Conservation (phyloP, 2,888 invertebrate genomes). For the Sesia bembeciformis region DNA sequence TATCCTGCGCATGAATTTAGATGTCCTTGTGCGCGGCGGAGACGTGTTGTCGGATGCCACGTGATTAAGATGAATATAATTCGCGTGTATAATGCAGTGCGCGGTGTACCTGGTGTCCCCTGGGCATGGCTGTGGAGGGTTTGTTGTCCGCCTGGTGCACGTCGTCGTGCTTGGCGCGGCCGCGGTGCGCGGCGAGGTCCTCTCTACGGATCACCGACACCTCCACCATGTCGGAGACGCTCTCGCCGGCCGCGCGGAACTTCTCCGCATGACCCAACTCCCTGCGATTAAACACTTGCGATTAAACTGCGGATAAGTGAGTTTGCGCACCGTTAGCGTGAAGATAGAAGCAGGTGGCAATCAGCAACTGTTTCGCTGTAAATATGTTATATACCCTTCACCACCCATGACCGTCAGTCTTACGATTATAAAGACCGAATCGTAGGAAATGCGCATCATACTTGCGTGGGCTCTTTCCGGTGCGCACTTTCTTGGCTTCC, state of each 20-base stretch:
- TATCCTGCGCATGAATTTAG: too few relatives aligned
- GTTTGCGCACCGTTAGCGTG: background rate
- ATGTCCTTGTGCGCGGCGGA: too few relatives aligned
- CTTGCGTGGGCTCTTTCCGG: too few relatives aligned
- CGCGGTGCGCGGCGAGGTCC: conserved; percentile 79
- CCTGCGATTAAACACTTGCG: conserved; percentile 4
- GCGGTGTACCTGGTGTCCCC: conserved; percentile 83
- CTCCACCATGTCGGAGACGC: conserved; percentile 85
- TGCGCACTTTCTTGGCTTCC: too few relatives aligned
- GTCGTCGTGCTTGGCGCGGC: conserved; percentile 87
- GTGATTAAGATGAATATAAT: background rate
- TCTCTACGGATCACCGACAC: conserved; percentile 83
- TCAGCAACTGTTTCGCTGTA: too few relatives aligned
- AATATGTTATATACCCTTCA: too few relatives aligned
- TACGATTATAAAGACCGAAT: too few relatives aligned
- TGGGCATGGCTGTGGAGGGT: conserved; percentile 78
- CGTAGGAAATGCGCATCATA: too few relatives aligned
- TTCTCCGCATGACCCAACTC: conserved; percentile 61
- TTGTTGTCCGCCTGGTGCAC: conserved; percentile 83
- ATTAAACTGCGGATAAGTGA: background rate
- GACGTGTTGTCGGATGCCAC: too few relatives aligned
- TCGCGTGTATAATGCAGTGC: too few relatives aligned
- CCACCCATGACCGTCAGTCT: too few relatives aligned
- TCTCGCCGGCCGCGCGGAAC: conserved; percentile 78
- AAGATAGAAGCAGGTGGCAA: too few relatives aligned